Conservation (phyloP, 2,797 vertebrate species). For the Scomberomorus guttatus region DNA sequence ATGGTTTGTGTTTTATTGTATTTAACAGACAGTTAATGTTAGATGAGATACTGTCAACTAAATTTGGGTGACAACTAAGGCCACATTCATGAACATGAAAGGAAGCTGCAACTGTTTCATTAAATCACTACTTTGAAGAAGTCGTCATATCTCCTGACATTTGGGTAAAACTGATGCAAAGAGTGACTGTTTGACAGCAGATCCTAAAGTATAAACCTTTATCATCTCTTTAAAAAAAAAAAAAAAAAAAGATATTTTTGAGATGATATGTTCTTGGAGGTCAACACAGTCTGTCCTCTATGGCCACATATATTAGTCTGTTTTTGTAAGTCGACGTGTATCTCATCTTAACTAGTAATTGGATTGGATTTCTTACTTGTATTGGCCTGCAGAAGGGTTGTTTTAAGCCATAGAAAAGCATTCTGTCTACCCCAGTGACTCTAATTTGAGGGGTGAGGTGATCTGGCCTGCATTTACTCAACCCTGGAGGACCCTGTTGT, state of each 20-base stretch:
- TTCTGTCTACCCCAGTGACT: slow-evolving; percentile 12
- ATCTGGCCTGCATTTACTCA: slow-evolving; percentile 32
- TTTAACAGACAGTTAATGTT: slow-evolving; percentile 45
- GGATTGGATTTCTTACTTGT: slow-evolving; percentile 19
- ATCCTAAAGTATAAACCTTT: not conserved
- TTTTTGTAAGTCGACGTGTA: not conserved
- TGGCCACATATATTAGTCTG: not conserved
- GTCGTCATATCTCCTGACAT: slow-evolving; percentile 34
- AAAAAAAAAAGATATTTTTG: not conserved
- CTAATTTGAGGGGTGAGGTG: slow-evolving; percentile 16
- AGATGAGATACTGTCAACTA: slow-evolving; percentile 32
- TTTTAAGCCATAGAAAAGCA: slow-evolving; percentile 16
- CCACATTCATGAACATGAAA: slow-evolving; percentile 34
- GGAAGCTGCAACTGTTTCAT: slow-evolving; percentile 20
- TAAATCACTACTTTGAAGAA: slow-evolving; percentile 38
- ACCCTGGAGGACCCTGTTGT: slow-evolving; percentile 45
- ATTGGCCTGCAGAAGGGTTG: slow-evolving; percentile 9
- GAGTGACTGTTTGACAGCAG: slow-evolving; percentile 24
- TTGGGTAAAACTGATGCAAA: slow-evolving; percentile 6
- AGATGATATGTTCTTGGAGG: not conserved
- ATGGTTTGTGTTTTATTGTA: slow-evolving; percentile 28
- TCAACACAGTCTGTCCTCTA: not conserved
- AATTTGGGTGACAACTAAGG: slow-evolving; percentile 1
- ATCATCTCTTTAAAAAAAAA: too few species aligned
- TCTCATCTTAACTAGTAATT: slow-evolving; percentile 6